Percentiles rank a stretch among this genome's conserved stretches.
Conservation (phyloP, 2,113 vertebrate genomes). For the Cyphomyrus discorhynchus region DNA sequence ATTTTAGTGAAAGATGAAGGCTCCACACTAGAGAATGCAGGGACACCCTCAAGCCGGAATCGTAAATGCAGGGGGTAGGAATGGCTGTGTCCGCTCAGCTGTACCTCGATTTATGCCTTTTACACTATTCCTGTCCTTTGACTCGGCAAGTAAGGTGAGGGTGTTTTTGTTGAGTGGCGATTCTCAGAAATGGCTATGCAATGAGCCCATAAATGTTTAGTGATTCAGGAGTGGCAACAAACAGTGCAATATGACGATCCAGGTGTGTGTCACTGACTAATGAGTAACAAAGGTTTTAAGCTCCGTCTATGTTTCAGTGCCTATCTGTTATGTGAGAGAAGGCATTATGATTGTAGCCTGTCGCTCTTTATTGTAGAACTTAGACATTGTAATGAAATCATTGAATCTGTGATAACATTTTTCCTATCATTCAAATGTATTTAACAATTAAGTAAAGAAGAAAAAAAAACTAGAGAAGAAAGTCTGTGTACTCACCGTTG, state of each 20-base stretch:
- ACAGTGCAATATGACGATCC: slow-evolving; percentile 26
- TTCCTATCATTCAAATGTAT: slow-evolving; percentile 48
- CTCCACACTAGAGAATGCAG: neutral
- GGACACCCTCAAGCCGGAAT: neutral
- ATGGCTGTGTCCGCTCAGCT: neutral
- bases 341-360: slow-evolving; percentile 43
- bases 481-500: slow-evolving; percentile 33
- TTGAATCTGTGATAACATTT: slow-evolving; percentile 33
- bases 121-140: slow-evolving; percentile 28
- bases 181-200: slow-evolving; percentile 22
- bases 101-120: slow-evolving; percentile 43
- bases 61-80: neutral
- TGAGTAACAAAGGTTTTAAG: slow-evolving; percentile 12
- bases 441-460: slow-evolving; percentile 49
- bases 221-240: slow-evolving; percentile 5
- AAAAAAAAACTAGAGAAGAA: slow-evolving; percentile 30
- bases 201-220: neutral
- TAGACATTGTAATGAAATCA: slow-evolving; percentile 21
- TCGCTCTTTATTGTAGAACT: slow-evolving; percentile 30
- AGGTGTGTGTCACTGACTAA: slow-evolving; percentile 3
- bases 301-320: slow-evolving; percentile 36
- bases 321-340: slow-evolving; percentile 39
- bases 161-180: neutral
- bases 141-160: neutral
- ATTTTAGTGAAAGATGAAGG: neutral